Percentiles rank a stretch among this genome's conserved stretches.
Conservation (phyloP, 2,113 vertebrate species). For the Anser cygnoides region DNA sequence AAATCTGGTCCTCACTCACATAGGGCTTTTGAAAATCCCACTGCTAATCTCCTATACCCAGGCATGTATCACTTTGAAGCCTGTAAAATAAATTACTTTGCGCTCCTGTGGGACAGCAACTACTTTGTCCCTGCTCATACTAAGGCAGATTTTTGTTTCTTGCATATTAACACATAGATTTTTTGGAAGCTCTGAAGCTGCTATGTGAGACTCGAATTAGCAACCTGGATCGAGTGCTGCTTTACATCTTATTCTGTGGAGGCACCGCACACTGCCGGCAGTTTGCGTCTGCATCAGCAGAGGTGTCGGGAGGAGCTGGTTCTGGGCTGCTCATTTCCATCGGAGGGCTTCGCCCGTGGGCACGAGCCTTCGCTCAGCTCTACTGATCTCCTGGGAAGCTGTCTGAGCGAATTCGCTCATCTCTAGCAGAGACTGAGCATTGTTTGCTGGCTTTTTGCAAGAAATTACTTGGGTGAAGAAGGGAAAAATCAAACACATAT, state of each 20-base stretch:
- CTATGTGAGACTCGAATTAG: background rate
- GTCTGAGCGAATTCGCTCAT: background rate
- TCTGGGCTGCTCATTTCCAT: slow-evolving; percentile 34
- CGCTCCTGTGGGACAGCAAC: slow-evolving; percentile 31
- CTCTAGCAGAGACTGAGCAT: background rate
- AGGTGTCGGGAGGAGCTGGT: background rate
- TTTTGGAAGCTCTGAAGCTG: background rate
- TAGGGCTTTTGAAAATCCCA: slow-evolving; percentile 48
- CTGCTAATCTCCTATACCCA: slow-evolving; percentile 58
- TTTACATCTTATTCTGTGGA: background rate
- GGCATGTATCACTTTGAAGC: slow-evolving; percentile 39
- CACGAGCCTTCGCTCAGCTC: background rate
- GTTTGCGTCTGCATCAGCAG: background rate
- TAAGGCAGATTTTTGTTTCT: background rate
- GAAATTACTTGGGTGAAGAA: background rate
- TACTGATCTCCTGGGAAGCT: slow-evolving; percentile 39
- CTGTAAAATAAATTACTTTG: slow-evolving; percentile 48
- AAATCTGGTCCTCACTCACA: slow-evolving; percentile 21
- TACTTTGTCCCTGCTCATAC: background rate
- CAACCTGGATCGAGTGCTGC: accelerated
- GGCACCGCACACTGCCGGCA: background rate
- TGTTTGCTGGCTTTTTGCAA: background rate
- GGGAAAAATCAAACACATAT: background rate
- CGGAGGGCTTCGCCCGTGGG: background rate
- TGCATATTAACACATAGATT: slow-evolving; percentile 1